Conservation (phyloP, 2,113 vertebrate genomes). For the Sorex araneus region DNA sequence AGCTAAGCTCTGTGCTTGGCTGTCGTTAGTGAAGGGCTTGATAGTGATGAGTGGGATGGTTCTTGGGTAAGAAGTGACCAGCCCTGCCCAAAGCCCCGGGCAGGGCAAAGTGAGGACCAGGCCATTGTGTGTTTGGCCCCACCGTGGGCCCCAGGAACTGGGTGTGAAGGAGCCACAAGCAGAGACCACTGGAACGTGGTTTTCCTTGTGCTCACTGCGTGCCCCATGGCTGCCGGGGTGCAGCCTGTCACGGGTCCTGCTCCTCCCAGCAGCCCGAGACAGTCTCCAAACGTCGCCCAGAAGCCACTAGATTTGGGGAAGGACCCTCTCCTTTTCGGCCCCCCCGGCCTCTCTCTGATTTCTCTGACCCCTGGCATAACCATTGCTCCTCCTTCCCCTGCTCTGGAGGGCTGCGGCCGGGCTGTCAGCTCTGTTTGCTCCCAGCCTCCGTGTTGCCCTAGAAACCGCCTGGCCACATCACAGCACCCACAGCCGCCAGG, state of each 20-base stretch:
- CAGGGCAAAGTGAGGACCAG: neutral
- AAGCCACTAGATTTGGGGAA: conserved; percentile 42
- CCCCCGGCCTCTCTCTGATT: neutral
- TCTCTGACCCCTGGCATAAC: conserved; percentile 23
- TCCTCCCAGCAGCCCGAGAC: conserved; percentile 21
- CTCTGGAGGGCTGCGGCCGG: conserved; percentile 47
- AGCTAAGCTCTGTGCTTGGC: neutral
- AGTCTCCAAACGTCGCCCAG: conserved; percentile 34
- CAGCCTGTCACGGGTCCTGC: neutral
- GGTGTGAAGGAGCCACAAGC: neutral
- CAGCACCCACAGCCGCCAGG: conserved; percentile 80
- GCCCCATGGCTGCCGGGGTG: neutral
- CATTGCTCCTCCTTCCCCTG: neutral
- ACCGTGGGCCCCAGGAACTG: neutral
- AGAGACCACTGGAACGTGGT: neutral
- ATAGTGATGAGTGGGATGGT: too few relatives aligned
- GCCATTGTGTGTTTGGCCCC: neutral
- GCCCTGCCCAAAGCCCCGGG: neutral
- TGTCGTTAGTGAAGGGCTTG: too few relatives aligned
- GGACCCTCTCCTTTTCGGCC: neutral
- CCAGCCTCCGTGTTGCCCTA: conserved; percentile 84
- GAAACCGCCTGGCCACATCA: conserved; percentile 84
- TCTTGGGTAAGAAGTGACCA: neutral
- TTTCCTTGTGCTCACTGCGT: neutral
- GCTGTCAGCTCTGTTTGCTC: conserved; percentile 74